These are phyloP conservation scores for Amazona guildingii DNA, from an alignment of 2,113 vertebrate species.

Conservation along the genomic window DNA sequence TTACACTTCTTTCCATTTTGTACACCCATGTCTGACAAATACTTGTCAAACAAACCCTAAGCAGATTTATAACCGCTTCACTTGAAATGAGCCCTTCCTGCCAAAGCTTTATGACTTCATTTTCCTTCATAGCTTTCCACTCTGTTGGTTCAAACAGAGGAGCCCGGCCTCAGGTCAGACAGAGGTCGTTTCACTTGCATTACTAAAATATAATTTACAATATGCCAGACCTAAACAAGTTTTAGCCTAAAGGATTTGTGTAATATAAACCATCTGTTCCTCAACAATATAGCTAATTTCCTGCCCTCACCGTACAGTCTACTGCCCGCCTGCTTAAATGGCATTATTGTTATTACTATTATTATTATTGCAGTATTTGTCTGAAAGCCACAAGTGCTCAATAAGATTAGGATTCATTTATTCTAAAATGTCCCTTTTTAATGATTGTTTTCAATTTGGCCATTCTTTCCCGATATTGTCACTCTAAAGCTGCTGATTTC, in stretches of 20 bases:
- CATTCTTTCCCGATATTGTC: neutral
- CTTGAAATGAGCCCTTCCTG: slow-evolving; percentile 76
- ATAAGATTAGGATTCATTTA: slow-evolving; percentile 54
- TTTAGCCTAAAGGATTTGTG: slow-evolving; percentile 84
- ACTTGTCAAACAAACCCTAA: slow-evolving; percentile 80
- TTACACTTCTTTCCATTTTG: slow-evolving; percentile 78
- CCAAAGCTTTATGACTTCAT: slow-evolving; percentile 80
- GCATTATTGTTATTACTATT: neutral
- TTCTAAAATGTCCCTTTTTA: neutral
- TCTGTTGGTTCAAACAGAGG: slow-evolving; percentile 75
- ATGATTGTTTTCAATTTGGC: neutral
- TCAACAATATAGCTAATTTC: slow-evolving; percentile 86
- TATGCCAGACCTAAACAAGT: slow-evolving; percentile 87
- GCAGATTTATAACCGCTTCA: slow-evolving; percentile 76
- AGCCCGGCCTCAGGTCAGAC: slow-evolving; percentile 79
- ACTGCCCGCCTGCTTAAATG: slow-evolving; percentile 73
- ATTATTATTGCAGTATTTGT: slow-evolving; percentile 64
- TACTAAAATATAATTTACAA: slow-evolving; percentile 87
- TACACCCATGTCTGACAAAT: slow-evolving; percentile 77
- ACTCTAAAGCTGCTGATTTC: neutral
- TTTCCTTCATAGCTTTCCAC: slow-evolving; percentile 78
- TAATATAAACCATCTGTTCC: slow-evolving; percentile 92
- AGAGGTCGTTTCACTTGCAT: slow-evolving; percentile 85
- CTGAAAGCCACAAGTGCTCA: slow-evolving; percentile 62
- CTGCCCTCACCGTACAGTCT: slow-evolving; percentile 75